Evolutionary conservation across 2,113 vertebrate genomes (phyloP).

Genomic region (Rhinolophus ferrumequinum): DNA sequence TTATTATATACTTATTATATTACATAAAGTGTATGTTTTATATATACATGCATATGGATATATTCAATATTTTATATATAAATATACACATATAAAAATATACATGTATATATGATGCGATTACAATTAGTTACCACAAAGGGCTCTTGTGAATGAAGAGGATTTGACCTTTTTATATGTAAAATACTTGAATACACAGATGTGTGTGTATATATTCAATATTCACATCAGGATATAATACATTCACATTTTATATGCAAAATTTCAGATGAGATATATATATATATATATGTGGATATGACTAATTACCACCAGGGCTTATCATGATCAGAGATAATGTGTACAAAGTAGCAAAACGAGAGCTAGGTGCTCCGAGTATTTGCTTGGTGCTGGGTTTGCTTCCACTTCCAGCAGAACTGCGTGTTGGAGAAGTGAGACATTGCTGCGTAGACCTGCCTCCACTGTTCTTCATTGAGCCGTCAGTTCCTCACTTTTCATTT

Average conservation of each 20-base stretch:
- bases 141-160: background rate
- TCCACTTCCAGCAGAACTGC: background rate
- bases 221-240: no score
- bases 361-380: rapidly evolving
- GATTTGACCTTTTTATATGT: background rate
- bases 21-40: background rate
- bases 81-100: background rate
- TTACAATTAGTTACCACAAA: background rate
- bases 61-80: background rate
- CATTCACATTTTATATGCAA: background rate
- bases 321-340: rapidly evolving
- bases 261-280: background rate
- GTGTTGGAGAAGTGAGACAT: background rate
- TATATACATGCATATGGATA: background rate
- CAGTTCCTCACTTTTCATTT: background rate
- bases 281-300: rapidly evolving
- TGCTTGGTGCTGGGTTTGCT: rapidly evolving
- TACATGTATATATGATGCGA: no score
- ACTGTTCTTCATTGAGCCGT: rapidly evolving
- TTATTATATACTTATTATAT: background rate
- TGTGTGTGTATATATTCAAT: background rate
- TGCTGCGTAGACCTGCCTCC: no score
- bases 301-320: rapidly evolving
- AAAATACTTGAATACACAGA: background rate
- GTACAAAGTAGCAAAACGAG: rapidly evolving